These are phyloP conservation scores for Pseudomyrmex cubaensis DNA, from an alignment of 1,140 invertebrate genomes.

Conservation along the genomic window DNA sequence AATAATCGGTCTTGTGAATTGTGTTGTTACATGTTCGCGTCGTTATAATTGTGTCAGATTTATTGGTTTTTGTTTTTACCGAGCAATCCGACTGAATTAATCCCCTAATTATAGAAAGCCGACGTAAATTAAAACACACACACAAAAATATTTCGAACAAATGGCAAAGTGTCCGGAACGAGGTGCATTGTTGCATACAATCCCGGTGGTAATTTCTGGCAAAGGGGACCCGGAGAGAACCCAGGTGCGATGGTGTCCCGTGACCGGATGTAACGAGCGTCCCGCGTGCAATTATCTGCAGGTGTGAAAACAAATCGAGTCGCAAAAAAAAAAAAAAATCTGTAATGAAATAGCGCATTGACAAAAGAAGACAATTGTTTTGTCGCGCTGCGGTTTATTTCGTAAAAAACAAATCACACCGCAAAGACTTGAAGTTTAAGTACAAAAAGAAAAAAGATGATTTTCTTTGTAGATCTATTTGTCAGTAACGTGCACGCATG, in stretches of 20 bases:
- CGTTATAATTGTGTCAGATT: background rate
- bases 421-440: too few relatives aligned
- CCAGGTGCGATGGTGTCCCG: constrained; percentile 58
- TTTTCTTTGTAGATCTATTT: background rate
- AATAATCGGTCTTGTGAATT: background rate
- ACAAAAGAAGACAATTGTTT: background rate
- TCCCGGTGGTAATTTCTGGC: constrained; percentile 40
- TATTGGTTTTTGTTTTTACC: background rate
- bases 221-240: background rate
- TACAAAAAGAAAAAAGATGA: too few relatives aligned
- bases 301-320: constrained; percentile 59
- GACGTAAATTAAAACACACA: constrained; percentile 1
- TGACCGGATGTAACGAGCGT: constrained; percentile 67
- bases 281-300: constrained; percentile 63
- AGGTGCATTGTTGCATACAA: constrained; percentile 16
- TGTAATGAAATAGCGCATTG: constrained; percentile 2
- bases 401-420: background rate
- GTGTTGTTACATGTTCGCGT: background rate
- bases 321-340: constrained; percentile 7
- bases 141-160: constrained; percentile 19
- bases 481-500: background rate
- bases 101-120: background rate
- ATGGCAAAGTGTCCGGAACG: constrained; percentile 13
- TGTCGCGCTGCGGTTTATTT: background rate
- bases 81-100: background rate